These are phyloP conservation scores for Tenebrio molitor DNA, from an alignment of 1,140 invertebrate species.

Conservation along the genomic window DNA sequence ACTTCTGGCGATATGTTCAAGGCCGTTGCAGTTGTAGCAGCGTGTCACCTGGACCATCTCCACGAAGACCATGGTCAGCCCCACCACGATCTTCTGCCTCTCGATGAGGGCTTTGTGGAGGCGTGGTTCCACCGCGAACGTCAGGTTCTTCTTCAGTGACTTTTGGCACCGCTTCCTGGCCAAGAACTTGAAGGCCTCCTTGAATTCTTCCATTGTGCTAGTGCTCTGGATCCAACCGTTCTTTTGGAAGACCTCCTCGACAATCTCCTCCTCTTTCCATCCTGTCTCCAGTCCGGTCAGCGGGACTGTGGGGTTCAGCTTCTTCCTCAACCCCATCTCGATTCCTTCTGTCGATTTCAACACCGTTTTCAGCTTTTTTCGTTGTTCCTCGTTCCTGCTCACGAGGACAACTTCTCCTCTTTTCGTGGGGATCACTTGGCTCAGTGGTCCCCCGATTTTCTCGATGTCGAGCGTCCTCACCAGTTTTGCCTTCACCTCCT, in stretches of 20 bases:
- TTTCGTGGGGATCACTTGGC: neutral
- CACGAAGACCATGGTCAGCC: too few species aligned
- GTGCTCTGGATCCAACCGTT: neutral
- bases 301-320: neutral
- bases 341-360: neutral
- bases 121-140: too few species aligned
- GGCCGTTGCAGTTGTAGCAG: conserved; percentile 26
- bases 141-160: too few species aligned
- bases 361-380: neutral
- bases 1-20: too few species aligned
- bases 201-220: neutral
- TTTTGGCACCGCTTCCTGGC: conserved; percentile 2
- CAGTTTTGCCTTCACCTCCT: neutral
- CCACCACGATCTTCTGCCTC: too few species aligned
- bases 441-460: neutral
- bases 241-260: too few species aligned
- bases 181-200: neutral
- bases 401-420: neutral
- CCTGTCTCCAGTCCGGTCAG: neutral
- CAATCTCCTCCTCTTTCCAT: conserved; percentile 1
- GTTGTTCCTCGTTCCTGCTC: neutral
- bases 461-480: neutral
- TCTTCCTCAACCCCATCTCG: neutral
- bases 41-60: too few species aligned
- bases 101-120: too few species aligned